Percentiles rank a stretch among this genome's conserved stretches.
These are phyloP conservation scores for Valencia hispanica DNA, from an alignment of 2,797 vertebrate species.

Conservation along the genomic window DNA sequence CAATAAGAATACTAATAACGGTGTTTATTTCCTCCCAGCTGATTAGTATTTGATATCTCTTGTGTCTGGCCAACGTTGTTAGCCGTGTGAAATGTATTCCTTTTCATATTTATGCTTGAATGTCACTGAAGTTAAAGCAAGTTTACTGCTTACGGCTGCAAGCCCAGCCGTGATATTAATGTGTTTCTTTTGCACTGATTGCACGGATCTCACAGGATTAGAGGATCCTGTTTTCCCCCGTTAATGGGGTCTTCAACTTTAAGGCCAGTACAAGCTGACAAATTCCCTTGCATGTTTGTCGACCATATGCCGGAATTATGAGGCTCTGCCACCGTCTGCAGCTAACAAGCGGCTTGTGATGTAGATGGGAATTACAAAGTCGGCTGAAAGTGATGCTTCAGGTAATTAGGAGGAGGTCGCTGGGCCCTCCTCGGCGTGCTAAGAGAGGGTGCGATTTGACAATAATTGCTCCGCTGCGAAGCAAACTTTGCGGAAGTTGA, in stretches of 20 bases:
- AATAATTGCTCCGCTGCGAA: constrained; percentile 78
- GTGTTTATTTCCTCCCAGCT: constrained; percentile 18
- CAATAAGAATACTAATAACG: constrained; percentile 17
- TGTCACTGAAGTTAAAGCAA: constrained; percentile 63
- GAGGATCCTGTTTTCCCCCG: constrained; percentile 62
- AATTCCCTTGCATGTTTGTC: constrained; percentile 66
- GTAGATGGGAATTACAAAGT: constrained; percentile 75
- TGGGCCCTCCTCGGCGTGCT: constrained; percentile 59
- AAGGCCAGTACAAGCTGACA: constrained; percentile 77
- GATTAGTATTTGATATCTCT: constrained; percentile 33
- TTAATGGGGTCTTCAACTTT: constrained; percentile 82
- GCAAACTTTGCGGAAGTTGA: constrained; percentile 77
- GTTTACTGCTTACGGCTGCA: constrained; percentile 50
- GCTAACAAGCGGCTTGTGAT: constrained; percentile 72
- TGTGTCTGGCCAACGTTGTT: constrained; percentile 3
- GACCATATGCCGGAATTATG: constrained; percentile 78
- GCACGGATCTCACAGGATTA: constrained; percentile 80
- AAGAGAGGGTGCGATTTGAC: constrained; percentile 65
- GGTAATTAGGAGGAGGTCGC: constrained; percentile 79
- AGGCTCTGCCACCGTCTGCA: constrained; percentile 67
- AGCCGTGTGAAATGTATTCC: constrained; percentile 46
- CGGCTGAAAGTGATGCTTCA: constrained; percentile 72
- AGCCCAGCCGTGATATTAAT: constrained; percentile 56
- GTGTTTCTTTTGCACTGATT: constrained; percentile 69
- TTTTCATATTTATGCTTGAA: constrained; percentile 59